Percentiles rank a stretch among this genome's conserved stretches.
Evolutionary conservation across 92 coral and sea anemone genomes (phyloP).

Genomic region (Zoanthus solanderi): DNA sequence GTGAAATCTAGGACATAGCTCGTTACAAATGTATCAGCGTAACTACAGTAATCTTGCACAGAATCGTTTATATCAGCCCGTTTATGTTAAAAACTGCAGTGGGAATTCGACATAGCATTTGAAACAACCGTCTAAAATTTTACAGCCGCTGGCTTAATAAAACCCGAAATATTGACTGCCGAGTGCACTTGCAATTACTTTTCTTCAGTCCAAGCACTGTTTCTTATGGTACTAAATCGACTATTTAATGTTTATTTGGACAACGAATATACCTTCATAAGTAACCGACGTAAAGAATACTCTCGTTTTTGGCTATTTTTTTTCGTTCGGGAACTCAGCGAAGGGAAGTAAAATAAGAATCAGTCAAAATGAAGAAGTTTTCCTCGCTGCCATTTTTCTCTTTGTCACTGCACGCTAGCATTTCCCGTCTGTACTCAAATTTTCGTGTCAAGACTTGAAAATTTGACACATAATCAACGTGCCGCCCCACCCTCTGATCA

Average conservation of each 20-base stretch:
- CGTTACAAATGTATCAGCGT: too few species aligned
- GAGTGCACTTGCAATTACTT: too few species aligned
- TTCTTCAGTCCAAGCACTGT: neutral
- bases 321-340: neutral
- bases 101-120: too few species aligned
- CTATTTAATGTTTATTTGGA: neutral
- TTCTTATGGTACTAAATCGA: neutral
- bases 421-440: neutral
- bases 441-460: constrained; percentile 1
- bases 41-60: too few species aligned
- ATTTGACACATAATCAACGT: neutral
- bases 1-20: neutral
- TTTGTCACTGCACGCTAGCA: constrained; percentile 7
- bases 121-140: too few species aligned
- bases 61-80: too few species aligned
- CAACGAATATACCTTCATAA: constrained; percentile 19
- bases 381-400: constrained; percentile 38
- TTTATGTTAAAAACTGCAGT: too few species aligned
- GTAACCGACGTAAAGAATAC: neutral
- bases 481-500: neutral
- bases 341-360: constrained; percentile 27
- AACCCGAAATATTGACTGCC: too few species aligned
- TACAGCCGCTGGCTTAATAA: too few species aligned
- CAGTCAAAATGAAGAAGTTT: constrained; percentile 11
- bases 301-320: constrained; percentile 1